Evolutionary conservation across 2,888 invertebrate genomes (phyloP).

Genomic region (Cephus runcator): DNA sequence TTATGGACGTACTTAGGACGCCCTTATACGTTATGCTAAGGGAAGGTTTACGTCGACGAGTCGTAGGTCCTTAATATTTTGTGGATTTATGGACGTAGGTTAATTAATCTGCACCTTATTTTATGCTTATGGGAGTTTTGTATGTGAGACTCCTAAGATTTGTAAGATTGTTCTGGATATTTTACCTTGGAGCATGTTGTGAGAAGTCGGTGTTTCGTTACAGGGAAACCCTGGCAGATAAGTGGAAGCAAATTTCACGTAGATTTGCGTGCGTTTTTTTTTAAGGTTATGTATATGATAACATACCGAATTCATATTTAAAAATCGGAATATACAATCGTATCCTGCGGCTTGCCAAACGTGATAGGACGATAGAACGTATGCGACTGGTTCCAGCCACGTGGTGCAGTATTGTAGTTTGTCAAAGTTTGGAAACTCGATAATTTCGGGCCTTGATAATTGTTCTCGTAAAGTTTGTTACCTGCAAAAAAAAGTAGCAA

Average conservation of each 20-base stretch:
- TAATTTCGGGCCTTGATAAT: constrained; percentile 58
- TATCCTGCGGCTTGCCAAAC: constrained; percentile 70
- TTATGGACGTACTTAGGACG: background rate
- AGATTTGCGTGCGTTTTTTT: background rate
- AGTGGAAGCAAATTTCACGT: background rate
- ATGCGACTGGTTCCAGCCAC: constrained; percentile 81
- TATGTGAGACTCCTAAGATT: background rate
- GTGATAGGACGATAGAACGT: constrained; percentile 79
- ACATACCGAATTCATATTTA: constrained; percentile 28
- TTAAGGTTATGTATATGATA: background rate
- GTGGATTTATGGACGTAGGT: no score
- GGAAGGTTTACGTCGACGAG: no score
- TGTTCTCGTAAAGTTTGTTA: constrained; percentile 45
- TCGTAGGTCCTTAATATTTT: no score
- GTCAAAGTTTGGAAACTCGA: constrained; percentile 64
- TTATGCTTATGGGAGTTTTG: no score
- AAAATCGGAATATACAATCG: constrained; percentile 60
- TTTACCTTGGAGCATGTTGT: background rate
- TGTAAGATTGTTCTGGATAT: background rate
- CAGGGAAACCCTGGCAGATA: background rate
- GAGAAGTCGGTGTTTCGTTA: background rate
- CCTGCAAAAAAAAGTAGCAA: constrained; percentile 33
- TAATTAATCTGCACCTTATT: no score
- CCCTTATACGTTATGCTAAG: no score
- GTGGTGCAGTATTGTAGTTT: constrained; percentile 86